Base-by-base conservation (phyloP, 2,888 invertebrate species). In the Cremastobaeus sp. region DNA sequence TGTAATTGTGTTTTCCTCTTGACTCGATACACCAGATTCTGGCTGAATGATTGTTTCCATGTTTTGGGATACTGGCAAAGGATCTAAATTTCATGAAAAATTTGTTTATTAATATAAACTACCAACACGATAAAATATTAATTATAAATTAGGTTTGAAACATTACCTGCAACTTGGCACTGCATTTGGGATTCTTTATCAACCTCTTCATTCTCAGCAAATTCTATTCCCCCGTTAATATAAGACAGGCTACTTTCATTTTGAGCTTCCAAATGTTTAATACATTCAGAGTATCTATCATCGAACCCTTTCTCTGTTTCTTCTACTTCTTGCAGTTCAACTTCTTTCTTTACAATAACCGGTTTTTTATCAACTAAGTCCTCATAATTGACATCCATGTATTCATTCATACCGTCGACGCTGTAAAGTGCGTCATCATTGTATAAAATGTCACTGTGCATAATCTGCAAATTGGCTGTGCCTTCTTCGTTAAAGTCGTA, bases 371-470 rank as follows among this genome's bases (percentile, higher is more conserved):
- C 37, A 0, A 62, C 39, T 32, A 68, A 68, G n/a, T 68, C 68
- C 3, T 60, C 55, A 25, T 73, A 73, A 57, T 69, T 59, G 20
- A 66, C 72, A 14, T 60, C 20, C 74, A 74, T 74, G 35, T 74
- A 74, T 12, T 62, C 74, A 20, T 64, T 69, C 34, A 74, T 68
- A 57, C 57, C 52, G 21, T 68, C 68, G n/a, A 74, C 73, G 37
- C 43, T 64, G 39, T 74, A 74, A 21, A 74, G 47, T 9, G 69
- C 20, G n/a, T 62, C 68, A 14, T 69, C 73, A 21, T 62, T 62
- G 52, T 69, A 74, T 20, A 74, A 54, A 30, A 74, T 74, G 28
- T 69, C 74, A 14, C 47, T 47, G 21, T 74, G 64, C 50, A 69
- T 74, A 12, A 74, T 64, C 41, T 69, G 74, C 43, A 74, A 15